Percentiles rank a stretch among this genome's conserved stretches.
These are phyloP conservation scores for Gadus chalcogrammus DNA, from an alignment of 2,113 vertebrate genomes.

Conservation along the genomic window DNA sequence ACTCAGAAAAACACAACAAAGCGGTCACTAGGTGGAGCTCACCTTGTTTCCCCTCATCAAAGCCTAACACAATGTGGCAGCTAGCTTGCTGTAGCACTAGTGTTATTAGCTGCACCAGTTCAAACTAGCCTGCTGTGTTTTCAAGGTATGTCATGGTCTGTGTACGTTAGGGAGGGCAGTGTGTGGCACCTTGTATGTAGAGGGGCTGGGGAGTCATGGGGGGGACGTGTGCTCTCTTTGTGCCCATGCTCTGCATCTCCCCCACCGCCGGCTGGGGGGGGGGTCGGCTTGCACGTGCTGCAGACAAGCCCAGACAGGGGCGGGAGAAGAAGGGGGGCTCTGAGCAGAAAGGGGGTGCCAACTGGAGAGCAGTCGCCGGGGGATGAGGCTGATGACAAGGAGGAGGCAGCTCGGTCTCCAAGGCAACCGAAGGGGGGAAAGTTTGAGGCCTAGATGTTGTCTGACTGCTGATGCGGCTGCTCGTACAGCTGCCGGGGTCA, in stretches of 20 bases:
- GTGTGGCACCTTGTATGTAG: conserved; percentile 76
- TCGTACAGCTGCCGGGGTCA: conserved; percentile 38
- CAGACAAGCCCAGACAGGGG: conserved; percentile 57
- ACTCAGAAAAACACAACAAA: conserved; percentile 38
- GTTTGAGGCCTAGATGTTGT: conserved; percentile 55
- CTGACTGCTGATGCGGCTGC: conserved; percentile 44
- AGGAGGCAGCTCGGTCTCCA: conserved; percentile 61
- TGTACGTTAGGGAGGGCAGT: not conserved
- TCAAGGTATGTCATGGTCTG: conserved; percentile 22
- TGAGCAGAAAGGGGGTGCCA: conserved; percentile 47
- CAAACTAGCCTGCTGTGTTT: not conserved
- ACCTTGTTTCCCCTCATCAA: conserved; percentile 58
- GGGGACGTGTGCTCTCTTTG: conserved; percentile 74
- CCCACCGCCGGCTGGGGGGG: conserved; percentile 37
- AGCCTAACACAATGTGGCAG: conserved; percentile 53
- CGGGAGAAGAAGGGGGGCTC: conserved; percentile 43
- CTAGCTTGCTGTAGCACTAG: conserved; percentile 29
- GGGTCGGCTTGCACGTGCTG: conserved; percentile 43
- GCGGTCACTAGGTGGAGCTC: conserved; percentile 44
- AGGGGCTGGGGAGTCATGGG: conserved; percentile 71
- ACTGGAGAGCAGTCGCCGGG: conserved; percentile 54
- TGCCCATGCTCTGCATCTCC: conserved; percentile 58
- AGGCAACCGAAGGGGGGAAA: conserved; percentile 59
- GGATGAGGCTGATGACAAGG: conserved; percentile 46
- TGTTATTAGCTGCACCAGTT: conserved; percentile 23